These are phyloP conservation scores for Brachylomia viminalis DNA, from an alignment of 2,888 invertebrate genomes.

Conservation along the genomic window DNA sequence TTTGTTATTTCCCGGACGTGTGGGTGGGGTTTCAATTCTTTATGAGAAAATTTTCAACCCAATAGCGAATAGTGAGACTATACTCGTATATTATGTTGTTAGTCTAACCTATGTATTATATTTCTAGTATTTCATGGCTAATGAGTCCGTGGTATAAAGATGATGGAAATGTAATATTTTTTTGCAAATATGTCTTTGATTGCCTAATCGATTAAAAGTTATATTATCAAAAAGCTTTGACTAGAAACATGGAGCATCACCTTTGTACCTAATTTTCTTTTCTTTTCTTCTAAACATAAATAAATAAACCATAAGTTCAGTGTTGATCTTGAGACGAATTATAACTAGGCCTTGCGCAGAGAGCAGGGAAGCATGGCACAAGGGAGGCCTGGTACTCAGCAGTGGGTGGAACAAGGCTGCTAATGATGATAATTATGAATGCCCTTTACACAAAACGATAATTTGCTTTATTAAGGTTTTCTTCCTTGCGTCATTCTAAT, in stretches of 20 bases:
- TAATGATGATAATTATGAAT: not conserved
- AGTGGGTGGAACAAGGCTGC: not conserved
- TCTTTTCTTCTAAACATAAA: too few species aligned
- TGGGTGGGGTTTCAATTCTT: not conserved
- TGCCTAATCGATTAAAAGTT: slow-evolving; percentile 4
- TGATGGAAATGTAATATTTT: not conserved
- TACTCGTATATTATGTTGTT: too few species aligned
- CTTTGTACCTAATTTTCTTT: too few species aligned
- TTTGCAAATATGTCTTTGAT: slow-evolving; percentile 11
- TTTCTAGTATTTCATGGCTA: not conserved
- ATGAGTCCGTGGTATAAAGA: not conserved
- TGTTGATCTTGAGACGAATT: not conserved
- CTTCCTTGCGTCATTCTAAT: not conserved
- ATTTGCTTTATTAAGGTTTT: too few species aligned
- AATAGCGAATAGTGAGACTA: too few species aligned
- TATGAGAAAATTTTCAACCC: too few species aligned
- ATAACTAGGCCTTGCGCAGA: too few species aligned
- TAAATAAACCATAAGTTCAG: too few species aligned
- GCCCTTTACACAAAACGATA: not conserved
- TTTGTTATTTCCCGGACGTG: not conserved
- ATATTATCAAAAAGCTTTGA: not conserved
- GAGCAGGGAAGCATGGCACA: too few species aligned
- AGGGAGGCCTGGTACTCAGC: too few species aligned
- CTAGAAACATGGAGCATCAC: not conserved
- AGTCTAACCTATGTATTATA: too few species aligned